Evolutionary conservation across 2,797 vertebrate genomes (phyloP), one percentile per base, ranked within the genome.

Genomic region (Morus bassanus): DNA sequence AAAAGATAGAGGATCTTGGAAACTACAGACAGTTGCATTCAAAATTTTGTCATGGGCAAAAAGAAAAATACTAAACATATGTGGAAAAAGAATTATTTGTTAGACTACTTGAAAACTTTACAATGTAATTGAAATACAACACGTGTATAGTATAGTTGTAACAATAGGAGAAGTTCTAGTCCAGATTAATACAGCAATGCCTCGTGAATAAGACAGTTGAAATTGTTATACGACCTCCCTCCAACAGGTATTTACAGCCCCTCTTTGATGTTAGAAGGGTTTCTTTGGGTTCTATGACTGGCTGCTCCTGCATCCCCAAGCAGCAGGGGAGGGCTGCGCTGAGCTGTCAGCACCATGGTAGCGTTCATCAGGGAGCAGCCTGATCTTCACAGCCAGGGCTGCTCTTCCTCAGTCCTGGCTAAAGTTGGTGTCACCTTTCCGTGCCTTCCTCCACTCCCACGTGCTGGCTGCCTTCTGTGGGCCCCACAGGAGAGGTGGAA

Each of bases 281-380:
- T 43, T 51, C 37, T 60, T 41, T 56, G 60, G 24, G 30, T 65
- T 22, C 51, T 48, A n/a, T 39, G 30, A 41, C 63, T 60, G 31
- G 31, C 13, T 46, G 3, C n/a, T 65, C 43, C 21, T 0, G 2
- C 2, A 5, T 57, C 9, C 8, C 12, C 51, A 57, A 6, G 37
- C 37, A 51, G 3, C 18, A 51, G 35, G 11, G 12, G 27, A 53
- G 45, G 21, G 21, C 24, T 60, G 54, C 1, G 2, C 28, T 76
- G n/a, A 41, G 12, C 30, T 83, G 22, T 28, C 54, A 41, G n/a
- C 13, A 14, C 17, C 18, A 35, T 82, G 30, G 18, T 24, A 73
- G 8, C 39, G 17, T 11, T 75, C 21, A 61, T 17, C 3, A 1
- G 27, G 23, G 6, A 43, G 18, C 31, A 56, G 22, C 4, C 27